phyloP scores from a whole-genome alignment of 2,113 vertebrate species.

The Xiphophorus couchianus region DNA sequence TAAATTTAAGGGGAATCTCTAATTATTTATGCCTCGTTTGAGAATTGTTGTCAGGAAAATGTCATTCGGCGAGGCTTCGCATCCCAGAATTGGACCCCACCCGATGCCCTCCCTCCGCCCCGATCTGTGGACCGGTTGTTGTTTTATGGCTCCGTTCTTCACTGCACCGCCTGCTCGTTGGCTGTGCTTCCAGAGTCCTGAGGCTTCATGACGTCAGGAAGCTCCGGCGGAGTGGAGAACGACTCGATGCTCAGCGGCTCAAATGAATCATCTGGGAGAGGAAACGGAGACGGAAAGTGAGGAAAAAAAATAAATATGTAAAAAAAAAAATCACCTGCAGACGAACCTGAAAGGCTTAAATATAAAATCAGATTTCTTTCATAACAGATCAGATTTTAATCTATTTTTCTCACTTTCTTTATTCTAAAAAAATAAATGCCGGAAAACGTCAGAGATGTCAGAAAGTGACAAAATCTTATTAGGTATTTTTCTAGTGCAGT shows the following conservation, averaged over 20 bases:
- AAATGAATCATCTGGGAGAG: constrained; percentile 84
- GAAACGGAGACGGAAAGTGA: neutral
- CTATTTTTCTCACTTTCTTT: too few species aligned
- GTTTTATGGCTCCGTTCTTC: constrained; percentile 57
- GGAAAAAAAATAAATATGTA: too few species aligned
- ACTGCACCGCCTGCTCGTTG: constrained; percentile 91
- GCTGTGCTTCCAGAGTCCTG: constrained; percentile 90
- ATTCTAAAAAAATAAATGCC: too few species aligned
- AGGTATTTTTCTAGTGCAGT: too few species aligned
- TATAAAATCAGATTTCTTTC: too few species aligned
- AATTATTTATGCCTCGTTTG: constrained; percentile 52
- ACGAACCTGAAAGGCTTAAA: neutral
- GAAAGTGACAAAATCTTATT: too few species aligned
- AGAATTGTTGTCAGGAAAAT: constrained; percentile 38
- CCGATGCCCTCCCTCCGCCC: constrained; percentile 34
- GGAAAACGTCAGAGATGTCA: too few species aligned
- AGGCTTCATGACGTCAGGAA: constrained; percentile 93
- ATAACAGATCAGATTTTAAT: too few species aligned
- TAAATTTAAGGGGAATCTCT: constrained; percentile 53
- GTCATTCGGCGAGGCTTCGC: constrained; percentile 40
- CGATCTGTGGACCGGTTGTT: constrained; percentile 18
- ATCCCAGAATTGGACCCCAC: constrained; percentile 52
- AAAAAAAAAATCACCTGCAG: neutral
- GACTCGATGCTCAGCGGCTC: constrained; percentile 87
- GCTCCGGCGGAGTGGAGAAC: constrained; percentile 91